phyloP scores from a whole-genome alignment of 64 coral and sea anemone species.

The Actinia equina region DNA sequence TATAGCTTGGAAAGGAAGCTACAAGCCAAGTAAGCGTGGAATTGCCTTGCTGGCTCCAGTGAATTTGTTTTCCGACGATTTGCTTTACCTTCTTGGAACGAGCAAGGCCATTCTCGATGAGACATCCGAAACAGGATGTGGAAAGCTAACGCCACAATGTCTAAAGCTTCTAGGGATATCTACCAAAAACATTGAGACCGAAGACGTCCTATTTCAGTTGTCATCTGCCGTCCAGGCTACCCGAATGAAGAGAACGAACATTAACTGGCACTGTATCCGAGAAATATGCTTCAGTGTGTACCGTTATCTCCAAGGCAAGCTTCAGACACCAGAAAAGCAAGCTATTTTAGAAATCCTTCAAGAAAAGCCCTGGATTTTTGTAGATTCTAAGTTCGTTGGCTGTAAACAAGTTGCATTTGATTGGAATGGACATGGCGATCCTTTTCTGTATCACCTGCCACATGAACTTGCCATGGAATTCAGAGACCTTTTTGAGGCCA shows the following conservation, averaged over 20 bases:
- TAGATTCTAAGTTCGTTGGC: conserved; percentile 68
- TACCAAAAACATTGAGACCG: conserved; percentile 28
- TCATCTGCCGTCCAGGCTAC: conserved; percentile 56
- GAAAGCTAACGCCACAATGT: conserved; percentile 45
- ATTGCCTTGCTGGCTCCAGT: conserved; percentile 44
- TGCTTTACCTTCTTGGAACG: conserved; percentile 64
- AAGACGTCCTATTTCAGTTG: conserved; percentile 77
- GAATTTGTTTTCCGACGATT: conserved; percentile 53
- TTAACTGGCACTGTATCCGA: conserved; percentile 41
- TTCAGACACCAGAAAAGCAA: conserved; percentile 59
- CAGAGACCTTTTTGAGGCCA: conserved; percentile 63
- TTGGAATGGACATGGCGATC: conserved; percentile 62
- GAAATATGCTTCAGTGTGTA: conserved; percentile 68
- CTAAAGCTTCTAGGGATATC: conserved; percentile 54
- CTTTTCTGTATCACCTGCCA: conserved; percentile 76
- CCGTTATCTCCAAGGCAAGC: conserved; percentile 58
- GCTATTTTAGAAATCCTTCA: conserved; percentile 56
- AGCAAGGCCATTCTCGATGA: conserved; percentile 74
- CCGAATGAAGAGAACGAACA: conserved; percentile 24
- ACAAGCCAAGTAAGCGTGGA: neutral
- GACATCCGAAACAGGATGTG: conserved; percentile 65
- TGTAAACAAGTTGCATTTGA: conserved; percentile 76
- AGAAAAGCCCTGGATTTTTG: conserved; percentile 83
- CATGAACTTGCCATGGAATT: conserved; percentile 54
- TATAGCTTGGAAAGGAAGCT: conserved; percentile 77